phyloP scores from a whole-genome alignment of 2,888 invertebrate genomes.

The Leptinotarsa juncta region DNA sequence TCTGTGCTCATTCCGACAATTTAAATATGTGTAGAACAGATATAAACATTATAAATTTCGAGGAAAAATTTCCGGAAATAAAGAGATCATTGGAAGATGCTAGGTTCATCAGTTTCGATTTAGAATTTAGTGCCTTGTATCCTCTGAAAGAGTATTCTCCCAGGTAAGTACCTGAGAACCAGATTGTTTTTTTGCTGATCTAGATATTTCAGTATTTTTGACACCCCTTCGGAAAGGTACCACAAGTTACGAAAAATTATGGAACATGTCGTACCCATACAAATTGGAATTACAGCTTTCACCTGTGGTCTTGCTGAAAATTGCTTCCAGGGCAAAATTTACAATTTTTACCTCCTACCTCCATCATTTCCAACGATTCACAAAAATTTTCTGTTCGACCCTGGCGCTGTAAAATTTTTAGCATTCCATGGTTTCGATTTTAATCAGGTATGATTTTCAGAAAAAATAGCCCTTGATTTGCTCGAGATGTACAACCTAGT shows the following conservation, averaged over 20 bases:
- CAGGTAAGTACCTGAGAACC: slow-evolving; percentile 49
- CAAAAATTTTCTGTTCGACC: slow-evolving; percentile 73
- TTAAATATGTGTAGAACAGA: slow-evolving; percentile 69
- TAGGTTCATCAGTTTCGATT: slow-evolving; percentile 76
- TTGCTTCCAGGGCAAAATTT: slow-evolving; percentile 71
- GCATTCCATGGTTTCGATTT: slow-evolving; percentile 76
- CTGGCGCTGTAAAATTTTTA: slow-evolving; percentile 74
- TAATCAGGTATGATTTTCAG: slow-evolving; percentile 73
- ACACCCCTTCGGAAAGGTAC: slow-evolving; percentile 69
- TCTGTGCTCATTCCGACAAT: too few relatives aligned
- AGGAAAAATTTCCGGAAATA: slow-evolving; percentile 69
- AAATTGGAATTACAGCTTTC: slow-evolving; percentile 78
- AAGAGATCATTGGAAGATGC: slow-evolving; percentile 69
- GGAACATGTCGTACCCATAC: slow-evolving; percentile 71
- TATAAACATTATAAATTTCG: slow-evolving; percentile 73
- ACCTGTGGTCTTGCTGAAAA: slow-evolving; percentile 70
- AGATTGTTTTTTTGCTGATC: slow-evolving; percentile 11
- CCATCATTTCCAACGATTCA: slow-evolving; percentile 73
- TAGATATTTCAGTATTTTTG: slow-evolving; percentile 70
- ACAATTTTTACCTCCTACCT: slow-evolving; percentile 78
- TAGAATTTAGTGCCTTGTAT: slow-evolving; percentile 76
- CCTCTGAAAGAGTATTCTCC: slow-evolving; percentile 59
- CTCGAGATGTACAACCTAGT: background rate
- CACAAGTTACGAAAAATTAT: slow-evolving; percentile 67
- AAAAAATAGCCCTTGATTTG: too few relatives aligned